Base-by-base conservation (phyloP, 1,140 invertebrate species). In the Eupeodes corollae region DNA sequence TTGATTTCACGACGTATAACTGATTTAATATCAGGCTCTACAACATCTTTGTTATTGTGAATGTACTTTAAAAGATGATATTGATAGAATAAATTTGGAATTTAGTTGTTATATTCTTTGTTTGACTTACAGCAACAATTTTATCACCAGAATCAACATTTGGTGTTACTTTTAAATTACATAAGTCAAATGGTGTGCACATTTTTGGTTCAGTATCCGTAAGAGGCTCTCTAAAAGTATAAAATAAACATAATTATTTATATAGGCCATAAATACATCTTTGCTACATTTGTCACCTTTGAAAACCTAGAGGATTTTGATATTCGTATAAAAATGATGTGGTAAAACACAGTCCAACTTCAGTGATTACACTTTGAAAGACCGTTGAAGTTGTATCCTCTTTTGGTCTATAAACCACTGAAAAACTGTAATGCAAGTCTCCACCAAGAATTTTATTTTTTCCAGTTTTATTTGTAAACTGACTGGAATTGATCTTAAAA, bases 1-100 rank as follows among this genome's bases (percentile, higher is more conserved):
- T 44, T 54, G 6, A 51, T 49, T 45, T 56, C 35, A 11, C 52
- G 49, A 3, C 31, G 6, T 9, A 61, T 44, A 0, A 56, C 62
- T 2, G 51, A 52, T 3, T 51, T 46, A 44, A 62, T 55, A 9
- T 54, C 16, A 1, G 59, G 62, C 19, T 58, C 15, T 44, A 59
- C 51, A 5, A 65, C 30, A 33, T 64, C 62, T 12, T 62, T 43
- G 3, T 60, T 55, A 51, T 62, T 58, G 18, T 65, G 62, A 1
- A 65, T 34, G 19, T 49, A 62, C 62, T 64, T 2, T 5, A 42
- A 15, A 46, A 6, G 37, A 45, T 5, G n/a, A n/a, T n/a, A n/a
- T n/a, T n/a, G n/a, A n/a, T n/a, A n/a, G n/a, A n/a, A n/a, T n/a
- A n/a, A n/a, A n/a, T n/a, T n/a, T n/a, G n/a, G n/a, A n/a, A n/a